phyloP scores from a whole-genome alignment of 2,888 invertebrate species.

The Agrochola circellaris region DNA sequence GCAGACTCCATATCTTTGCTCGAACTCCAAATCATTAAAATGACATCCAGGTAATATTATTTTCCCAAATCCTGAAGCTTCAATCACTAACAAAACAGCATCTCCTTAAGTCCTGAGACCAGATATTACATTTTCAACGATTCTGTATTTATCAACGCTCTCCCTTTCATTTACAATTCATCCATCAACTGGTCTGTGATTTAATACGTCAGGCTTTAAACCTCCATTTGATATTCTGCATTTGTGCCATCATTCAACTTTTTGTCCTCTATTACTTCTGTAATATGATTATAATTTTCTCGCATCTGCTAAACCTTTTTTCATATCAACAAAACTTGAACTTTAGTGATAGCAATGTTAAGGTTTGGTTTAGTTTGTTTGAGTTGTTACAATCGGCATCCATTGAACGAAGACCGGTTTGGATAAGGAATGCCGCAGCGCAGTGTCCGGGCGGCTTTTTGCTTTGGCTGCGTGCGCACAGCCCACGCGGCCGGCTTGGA shows the following conservation, averaged over 20 bases:
- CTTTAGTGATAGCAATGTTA: slow-evolving; percentile 65
- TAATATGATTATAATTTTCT: slow-evolving; percentile 86
- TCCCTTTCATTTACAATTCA: slow-evolving; percentile 75
- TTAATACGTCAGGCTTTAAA: slow-evolving; percentile 73
- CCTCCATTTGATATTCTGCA: slow-evolving; percentile 80
- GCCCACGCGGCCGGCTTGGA: slow-evolving; percentile 80
- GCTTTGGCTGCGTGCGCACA: slow-evolving; percentile 82
- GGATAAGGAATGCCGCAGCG: slow-evolving; percentile 84
- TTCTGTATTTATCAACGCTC: slow-evolving; percentile 59
- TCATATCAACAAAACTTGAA: slow-evolving; percentile 60
- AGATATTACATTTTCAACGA: slow-evolving; percentile 28
- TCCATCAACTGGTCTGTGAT: slow-evolving; percentile 76
- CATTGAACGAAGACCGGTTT: slow-evolving; percentile 88
- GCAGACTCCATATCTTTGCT: not conserved
- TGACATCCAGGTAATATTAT: slow-evolving; percentile 5
- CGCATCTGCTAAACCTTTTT: slow-evolving; percentile 71
- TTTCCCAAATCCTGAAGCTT: not conserved
- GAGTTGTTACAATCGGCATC: slow-evolving; percentile 78
- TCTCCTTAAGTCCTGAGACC: slow-evolving; percentile 1
- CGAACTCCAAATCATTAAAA: not conserved
- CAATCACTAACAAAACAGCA: slow-evolving; percentile 18
- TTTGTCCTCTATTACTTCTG: slow-evolving; percentile 83
- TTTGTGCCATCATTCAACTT: slow-evolving; percentile 82
- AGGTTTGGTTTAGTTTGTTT: slow-evolving; percentile 73
- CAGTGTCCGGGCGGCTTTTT: slow-evolving; percentile 84